These are phyloP conservation scores for Pseudomyrmex concolor DNA, from an alignment of 1,140 invertebrate species.

Conservation along the genomic window DNA sequence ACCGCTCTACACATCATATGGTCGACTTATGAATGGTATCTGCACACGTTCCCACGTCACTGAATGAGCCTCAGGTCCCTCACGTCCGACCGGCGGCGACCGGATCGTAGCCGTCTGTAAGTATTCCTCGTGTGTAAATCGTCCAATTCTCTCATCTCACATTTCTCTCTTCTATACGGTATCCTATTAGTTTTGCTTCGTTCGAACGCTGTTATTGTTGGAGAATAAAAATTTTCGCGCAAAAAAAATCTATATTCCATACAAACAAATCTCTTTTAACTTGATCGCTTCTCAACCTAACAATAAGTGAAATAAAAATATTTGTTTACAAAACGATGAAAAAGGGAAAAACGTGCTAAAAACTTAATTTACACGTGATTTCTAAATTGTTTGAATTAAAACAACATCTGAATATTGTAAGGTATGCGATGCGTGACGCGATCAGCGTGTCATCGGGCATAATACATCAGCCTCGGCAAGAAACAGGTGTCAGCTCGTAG, in stretches of 20 bases:
- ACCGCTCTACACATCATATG: slow-evolving; percentile 48
- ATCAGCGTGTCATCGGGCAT: slow-evolving; percentile 11
- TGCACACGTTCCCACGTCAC: slow-evolving; percentile 77
- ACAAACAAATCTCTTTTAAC: too few relatives aligned
- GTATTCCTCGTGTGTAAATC: slow-evolving; percentile 72
- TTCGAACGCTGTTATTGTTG: slow-evolving; percentile 20
- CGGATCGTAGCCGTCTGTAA: slow-evolving; percentile 66
- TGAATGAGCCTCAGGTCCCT: slow-evolving; percentile 76
- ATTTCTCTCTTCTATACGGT: slow-evolving; percentile 29
- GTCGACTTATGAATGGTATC: slow-evolving; percentile 76
- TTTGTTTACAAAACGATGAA: too few relatives aligned
- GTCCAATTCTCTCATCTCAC: slow-evolving; percentile 71
- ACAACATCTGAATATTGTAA: neutral
- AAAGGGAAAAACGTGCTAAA: too few relatives aligned
- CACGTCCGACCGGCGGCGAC: slow-evolving; percentile 63
- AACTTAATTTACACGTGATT: neutral
- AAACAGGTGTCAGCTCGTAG: slow-evolving; percentile 78
- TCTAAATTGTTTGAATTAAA: neutral
- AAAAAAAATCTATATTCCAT: too few relatives aligned
- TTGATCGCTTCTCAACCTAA: too few relatives aligned
- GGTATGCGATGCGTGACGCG: neutral
- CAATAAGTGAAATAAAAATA: too few relatives aligned
- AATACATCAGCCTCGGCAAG: slow-evolving; percentile 50
- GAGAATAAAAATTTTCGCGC: neutral
- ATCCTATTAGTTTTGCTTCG: slow-evolving; percentile 26